Evolutionary conservation across 2,888 invertebrate species (phyloP).

Genomic region (Macaria notata): DNA sequence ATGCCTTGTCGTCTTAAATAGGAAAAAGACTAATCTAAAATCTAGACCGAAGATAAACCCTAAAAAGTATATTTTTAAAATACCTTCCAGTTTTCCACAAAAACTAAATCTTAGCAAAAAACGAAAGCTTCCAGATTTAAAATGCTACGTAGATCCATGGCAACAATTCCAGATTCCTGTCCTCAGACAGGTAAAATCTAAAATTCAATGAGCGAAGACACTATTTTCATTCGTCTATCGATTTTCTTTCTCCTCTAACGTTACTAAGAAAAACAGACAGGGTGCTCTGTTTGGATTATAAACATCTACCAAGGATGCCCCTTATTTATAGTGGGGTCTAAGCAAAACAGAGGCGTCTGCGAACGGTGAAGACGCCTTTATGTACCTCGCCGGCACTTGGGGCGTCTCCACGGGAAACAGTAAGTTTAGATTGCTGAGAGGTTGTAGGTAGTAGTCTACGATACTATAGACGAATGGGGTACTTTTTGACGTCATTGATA

Average conservation of each 20-base stretch:
- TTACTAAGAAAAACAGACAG: slow-evolving; percentile 56
- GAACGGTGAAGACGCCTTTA: slow-evolving; percentile 7
- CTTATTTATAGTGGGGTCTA: slow-evolving; percentile 50
- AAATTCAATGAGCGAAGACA: slow-evolving; percentile 27
- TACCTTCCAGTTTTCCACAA: too few relatives aligned
- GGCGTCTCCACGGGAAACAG: background rate
- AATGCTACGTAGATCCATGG: too few relatives aligned
- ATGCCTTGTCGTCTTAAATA: too few relatives aligned
- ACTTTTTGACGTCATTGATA: too few relatives aligned
- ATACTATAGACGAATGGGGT: too few relatives aligned
- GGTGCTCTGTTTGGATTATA: slow-evolving; percentile 53
- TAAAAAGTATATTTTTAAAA: too few relatives aligned
- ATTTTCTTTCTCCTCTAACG: slow-evolving; percentile 39
- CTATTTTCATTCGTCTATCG: slow-evolving; percentile 38
- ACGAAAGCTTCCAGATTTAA: too few relatives aligned
- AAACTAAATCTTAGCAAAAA: too few relatives aligned
- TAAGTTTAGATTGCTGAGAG: background rate
- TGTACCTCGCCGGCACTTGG: background rate
- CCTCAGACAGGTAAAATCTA: slow-evolving; percentile 11
- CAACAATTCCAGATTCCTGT: too few relatives aligned
- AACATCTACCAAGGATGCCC: slow-evolving; percentile 49
- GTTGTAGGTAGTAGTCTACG: background rate
- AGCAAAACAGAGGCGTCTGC: slow-evolving; percentile 46
- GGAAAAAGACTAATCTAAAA: too few relatives aligned
- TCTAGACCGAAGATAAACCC: too few relatives aligned